These are phyloP conservation scores for Vanessa tameamea DNA, from an alignment of 1,140 invertebrate species.

Conservation along the genomic window DNA sequence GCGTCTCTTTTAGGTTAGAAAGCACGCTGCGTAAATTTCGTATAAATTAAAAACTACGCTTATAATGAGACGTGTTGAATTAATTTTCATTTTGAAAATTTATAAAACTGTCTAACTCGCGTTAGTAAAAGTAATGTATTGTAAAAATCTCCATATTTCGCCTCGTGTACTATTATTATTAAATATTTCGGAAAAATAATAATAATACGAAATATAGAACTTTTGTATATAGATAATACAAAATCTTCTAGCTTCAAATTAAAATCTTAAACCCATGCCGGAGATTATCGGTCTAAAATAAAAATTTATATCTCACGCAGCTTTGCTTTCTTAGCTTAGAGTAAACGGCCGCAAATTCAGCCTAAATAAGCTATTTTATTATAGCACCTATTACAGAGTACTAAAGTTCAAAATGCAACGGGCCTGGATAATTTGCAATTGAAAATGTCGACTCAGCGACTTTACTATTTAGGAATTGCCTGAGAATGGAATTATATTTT, in stretches of 20 bases:
- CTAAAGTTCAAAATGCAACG: constrained; percentile 20
- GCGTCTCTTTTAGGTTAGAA: constrained; percentile 26
- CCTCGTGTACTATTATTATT: constrained; percentile 3
- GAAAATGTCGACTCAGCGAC: constrained; percentile 28
- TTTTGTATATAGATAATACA: constrained; percentile 15
- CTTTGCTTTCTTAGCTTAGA: constrained; percentile 33
- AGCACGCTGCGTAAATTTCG: constrained; percentile 31
- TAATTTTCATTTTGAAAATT: constrained; percentile 46
- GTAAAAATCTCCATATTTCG: constrained; percentile 13
- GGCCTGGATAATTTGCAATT: constrained; percentile 36
- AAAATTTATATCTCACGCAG: constrained; percentile 27
- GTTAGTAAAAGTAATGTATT: constrained; percentile 2
- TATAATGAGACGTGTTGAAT: constrained; percentile 40
- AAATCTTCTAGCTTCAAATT: constrained; percentile 8
- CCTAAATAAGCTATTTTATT: constrained; percentile 19
- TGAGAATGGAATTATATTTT: constrained; percentile 35
- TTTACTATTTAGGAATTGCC: constrained; percentile 40
- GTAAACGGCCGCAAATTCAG: constrained; percentile 20
- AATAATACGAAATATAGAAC: constrained; percentile 11
- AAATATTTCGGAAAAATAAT: not conserved
- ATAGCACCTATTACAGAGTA: constrained; percentile 20
- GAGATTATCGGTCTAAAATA: constrained; percentile 31
- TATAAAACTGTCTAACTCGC: constrained; percentile 39
- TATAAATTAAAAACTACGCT: constrained; percentile 4
- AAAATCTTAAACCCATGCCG: constrained; percentile 5